Evolutionary conservation across 1,140 invertebrate genomes (phyloP).

Genomic region (Philotrypesis tridentata): DNA sequence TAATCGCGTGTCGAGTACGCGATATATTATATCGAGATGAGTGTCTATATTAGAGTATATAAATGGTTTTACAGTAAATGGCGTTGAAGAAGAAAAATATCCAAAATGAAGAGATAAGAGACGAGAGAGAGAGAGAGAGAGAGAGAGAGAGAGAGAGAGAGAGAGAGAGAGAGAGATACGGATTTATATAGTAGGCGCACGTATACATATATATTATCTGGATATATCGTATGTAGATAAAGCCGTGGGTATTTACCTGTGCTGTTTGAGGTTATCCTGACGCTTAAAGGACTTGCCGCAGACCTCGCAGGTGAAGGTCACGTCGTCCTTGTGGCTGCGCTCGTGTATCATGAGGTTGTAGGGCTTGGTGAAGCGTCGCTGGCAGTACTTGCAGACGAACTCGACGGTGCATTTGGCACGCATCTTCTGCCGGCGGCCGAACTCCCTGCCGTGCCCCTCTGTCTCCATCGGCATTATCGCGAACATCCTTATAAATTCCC

Average conservation of each 20-base stretch:
- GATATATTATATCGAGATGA: too few species aligned
- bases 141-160: too few species aligned
- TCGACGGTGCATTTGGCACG: conserved; percentile 90
- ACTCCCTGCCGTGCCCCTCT: conserved; percentile 91
- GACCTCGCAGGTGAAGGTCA: conserved; percentile 98
- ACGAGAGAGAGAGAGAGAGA: too few species aligned
- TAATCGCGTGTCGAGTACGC: too few species aligned
- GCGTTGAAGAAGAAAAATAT: too few species aligned
- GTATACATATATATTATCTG: too few species aligned
- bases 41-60: neutral
- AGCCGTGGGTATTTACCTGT: conserved; percentile 89
- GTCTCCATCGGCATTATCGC: conserved; percentile 88
- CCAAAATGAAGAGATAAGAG: too few species aligned
- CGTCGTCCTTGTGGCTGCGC: conserved; percentile 96
- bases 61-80: neutral
- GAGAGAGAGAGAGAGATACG: too few species aligned
- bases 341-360: conserved; percentile 99
- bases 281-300: conserved; percentile 99
- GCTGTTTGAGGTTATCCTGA: conserved; percentile 96
- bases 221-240: too few species aligned
- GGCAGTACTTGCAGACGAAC: conserved; percentile 99
- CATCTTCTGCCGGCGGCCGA: conserved; percentile 90
- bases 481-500: conserved; percentile 78
- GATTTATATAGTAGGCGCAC: too few species aligned
- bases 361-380: conserved; percentile 98